Evolutionary conservation across 2,113 vertebrate species (phyloP), one percentile per base, ranked within the genome.

Genomic region (Macrotis lagotis): DNA sequence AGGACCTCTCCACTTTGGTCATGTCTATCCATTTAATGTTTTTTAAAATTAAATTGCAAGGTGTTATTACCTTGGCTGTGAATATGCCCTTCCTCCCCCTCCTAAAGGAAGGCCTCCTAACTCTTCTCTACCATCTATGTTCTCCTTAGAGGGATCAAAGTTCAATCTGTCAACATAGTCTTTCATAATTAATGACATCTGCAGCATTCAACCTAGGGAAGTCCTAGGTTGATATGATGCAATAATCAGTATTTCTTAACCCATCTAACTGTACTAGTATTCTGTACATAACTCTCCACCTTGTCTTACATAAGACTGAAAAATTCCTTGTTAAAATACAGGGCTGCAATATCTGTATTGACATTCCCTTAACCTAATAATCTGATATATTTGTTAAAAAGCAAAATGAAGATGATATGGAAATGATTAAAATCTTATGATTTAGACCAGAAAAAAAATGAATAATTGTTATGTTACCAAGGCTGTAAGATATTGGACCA

Each of bases 1-100:
- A 3, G 1, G 91, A n/a, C 47, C 25, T 89, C 11, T 2, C 14
- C 91, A 50, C 31, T 3, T 89, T 26, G 26, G 0, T 25, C 48
- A 8, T 14, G 7, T 12, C 16, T 28, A 0, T 51, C 8, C 3
- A 16, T 0, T 25, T 7, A 28, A 83, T 25, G 37, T 31, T 19
- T 37, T 12, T n/a, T 16, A 0, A 49, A 28, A 55, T 28, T n/a
- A 14, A 50, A 48, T 24, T 28, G 16, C 26, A 48, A 59, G 24
- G 8, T 44, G 37, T 48, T 4, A 8, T 37, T 25, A 31, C 51
- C 4, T 0, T 0, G 4, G 0, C 83, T 90, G 24, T 55, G 44
- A 37, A 24, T 37, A 50, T 37, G 24, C 28, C 59, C 59, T 50
- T 25, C 16, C 31, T 8, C 16, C 74, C 55, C 14, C 0, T 0